Conservation (phyloP, 2,797 vertebrate genomes). For the Gephyroberyx darwinii region DNA sequence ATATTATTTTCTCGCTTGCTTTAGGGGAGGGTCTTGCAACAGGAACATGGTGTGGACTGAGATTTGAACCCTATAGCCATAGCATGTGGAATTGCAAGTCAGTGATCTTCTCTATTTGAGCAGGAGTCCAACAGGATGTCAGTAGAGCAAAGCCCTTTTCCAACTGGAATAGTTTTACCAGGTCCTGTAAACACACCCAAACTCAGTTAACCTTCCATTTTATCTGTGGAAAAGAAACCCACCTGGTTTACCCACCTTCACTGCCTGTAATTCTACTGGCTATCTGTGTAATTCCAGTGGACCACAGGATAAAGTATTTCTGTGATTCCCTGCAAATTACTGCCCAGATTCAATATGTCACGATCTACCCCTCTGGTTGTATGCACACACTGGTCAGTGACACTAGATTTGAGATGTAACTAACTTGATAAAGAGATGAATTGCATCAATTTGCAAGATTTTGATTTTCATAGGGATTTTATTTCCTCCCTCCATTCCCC, state of each 20-base stretch:
- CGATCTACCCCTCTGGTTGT: too few species aligned
- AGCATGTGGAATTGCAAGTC: slow-evolving; percentile 8
- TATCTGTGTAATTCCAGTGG: not conserved
- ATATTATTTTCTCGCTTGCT: slow-evolving; percentile 15
- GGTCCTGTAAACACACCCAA: too few species aligned
- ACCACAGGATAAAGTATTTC: not conserved
- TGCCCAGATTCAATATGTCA: too few species aligned
- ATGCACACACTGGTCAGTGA: not conserved
- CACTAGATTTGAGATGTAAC: not conserved
- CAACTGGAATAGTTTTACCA: too few species aligned
- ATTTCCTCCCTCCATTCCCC: slow-evolving; percentile 14
- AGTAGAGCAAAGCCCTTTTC: not conserved
- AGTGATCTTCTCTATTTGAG: not conserved
- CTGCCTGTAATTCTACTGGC: not conserved
- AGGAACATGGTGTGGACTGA: not conserved
- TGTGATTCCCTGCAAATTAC: not conserved
- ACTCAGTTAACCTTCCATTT: too few species aligned
- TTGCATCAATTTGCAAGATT: slow-evolving; percentile 22
- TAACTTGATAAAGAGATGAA: not conserved
- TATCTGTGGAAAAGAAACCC: too few species aligned
- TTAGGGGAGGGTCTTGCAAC: slow-evolving; percentile 4
- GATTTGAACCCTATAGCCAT: slow-evolving; percentile 4
- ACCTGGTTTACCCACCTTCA: too few species aligned
- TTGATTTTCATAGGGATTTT: slow-evolving; percentile 31
- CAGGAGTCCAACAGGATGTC: not conserved